These are phyloP conservation scores for Nomada hirtipes DNA, from an alignment of 2,888 invertebrate species.

Conservation along the genomic window DNA sequence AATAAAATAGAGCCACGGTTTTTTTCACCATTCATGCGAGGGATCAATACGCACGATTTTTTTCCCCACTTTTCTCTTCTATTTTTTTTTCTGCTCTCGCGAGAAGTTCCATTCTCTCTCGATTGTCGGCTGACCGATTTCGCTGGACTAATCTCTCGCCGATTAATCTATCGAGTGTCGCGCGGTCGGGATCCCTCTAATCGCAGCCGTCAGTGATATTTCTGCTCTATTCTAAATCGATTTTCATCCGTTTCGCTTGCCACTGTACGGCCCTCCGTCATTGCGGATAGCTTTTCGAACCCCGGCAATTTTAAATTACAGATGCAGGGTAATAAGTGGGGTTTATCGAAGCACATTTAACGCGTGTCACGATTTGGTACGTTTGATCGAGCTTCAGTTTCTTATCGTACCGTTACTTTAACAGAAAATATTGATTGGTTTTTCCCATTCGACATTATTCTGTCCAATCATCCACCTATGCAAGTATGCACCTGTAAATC, in stretches of 20 bases:
- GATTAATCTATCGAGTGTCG: conserved; percentile 64
- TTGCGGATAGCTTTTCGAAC: not conserved
- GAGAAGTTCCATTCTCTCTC: conserved; percentile 55
- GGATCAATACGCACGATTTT: conserved; percentile 52
- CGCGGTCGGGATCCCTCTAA: conserved; percentile 39
- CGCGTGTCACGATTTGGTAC: not conserved
- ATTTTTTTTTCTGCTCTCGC: conserved; percentile 18
- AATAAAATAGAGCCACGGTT: conserved; percentile 56
- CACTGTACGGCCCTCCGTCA: conserved; percentile 33
- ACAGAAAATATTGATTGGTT: too few relatives aligned
- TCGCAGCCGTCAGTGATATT: conserved; percentile 55
- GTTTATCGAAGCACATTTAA: not conserved
- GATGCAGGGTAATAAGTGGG: not conserved
- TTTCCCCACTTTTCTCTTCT: not conserved
- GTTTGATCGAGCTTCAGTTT: not conserved
- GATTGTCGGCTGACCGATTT: conserved; percentile 56
- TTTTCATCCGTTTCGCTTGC: conserved; percentile 36
- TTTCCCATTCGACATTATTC: too few relatives aligned
- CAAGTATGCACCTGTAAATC: too few relatives aligned
- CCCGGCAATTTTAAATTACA: conserved; percentile 4
- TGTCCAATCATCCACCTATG: too few relatives aligned
- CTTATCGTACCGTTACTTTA: too few relatives aligned
- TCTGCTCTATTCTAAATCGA: conserved; percentile 48
- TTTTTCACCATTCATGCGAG: conserved; percentile 63
- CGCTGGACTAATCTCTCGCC: conserved; percentile 57